Evolutionary conservation across 1,140 invertebrate genomes (phyloP).

Genomic region (Achatina immaculata): DNA sequence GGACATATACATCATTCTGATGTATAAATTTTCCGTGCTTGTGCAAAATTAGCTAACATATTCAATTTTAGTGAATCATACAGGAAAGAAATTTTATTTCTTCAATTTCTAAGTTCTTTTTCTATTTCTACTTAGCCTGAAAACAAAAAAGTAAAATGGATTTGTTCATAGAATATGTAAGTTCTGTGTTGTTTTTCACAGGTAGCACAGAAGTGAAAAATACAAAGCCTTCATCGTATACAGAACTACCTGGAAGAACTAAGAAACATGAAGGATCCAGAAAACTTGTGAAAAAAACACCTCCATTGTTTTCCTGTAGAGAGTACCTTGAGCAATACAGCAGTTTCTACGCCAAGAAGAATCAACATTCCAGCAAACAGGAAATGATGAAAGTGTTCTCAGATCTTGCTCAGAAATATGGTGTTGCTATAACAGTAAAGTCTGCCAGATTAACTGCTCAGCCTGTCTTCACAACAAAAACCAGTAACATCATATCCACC

Average conservation of each 20-base stretch:
- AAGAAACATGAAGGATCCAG: not conserved
- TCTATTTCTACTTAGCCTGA: no score
- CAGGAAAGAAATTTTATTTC: no score
- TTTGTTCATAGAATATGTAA: not conserved
- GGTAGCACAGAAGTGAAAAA: not conserved
- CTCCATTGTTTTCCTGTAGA: not conserved
- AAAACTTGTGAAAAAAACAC: not conserved
- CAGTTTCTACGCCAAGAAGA: not conserved
- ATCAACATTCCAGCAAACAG: not conserved
- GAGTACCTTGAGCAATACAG: conserved; percentile 7
- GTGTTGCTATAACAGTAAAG: conserved; percentile 20
- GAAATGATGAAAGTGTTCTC: conserved; percentile 20
- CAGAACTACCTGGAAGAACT: no score
- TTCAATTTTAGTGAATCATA: no score
- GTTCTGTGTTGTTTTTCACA: conserved; percentile 15
- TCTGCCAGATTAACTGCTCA: conserved; percentile 7
- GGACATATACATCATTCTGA: no score
- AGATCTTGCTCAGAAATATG: conserved; percentile 24
- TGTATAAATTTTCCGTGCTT: no score
- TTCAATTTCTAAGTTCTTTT: no score
- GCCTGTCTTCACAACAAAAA: not conserved
- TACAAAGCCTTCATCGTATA: not conserved
- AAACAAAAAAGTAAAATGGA: not conserved
- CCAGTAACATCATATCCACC: not conserved
- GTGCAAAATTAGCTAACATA: no score